Conservation (phyloP, 2,113 vertebrate species). For the Acrocephalus arundinaceus region DNA sequence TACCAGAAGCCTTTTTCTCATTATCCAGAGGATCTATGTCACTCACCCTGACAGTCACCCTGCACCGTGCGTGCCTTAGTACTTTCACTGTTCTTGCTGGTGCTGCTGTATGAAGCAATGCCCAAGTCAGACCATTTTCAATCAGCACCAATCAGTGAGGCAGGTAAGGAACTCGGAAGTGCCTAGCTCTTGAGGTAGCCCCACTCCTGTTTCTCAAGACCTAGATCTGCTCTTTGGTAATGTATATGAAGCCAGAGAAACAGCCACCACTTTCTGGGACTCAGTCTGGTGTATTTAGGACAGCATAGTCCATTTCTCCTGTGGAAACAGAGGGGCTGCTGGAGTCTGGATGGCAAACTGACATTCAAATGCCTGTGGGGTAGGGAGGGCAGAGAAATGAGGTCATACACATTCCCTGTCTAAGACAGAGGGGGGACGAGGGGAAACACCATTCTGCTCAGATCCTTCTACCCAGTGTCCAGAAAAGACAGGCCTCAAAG, state of each 20-base stretch:
- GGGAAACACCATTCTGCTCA: not conserved
- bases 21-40: not conserved
- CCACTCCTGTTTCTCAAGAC: not conserved
- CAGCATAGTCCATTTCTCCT: not conserved
- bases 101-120: not conserved
- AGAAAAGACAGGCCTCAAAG: not conserved
- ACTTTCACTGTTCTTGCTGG: not conserved
- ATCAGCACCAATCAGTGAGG: not conserved
- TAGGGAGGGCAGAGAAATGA: not conserved
- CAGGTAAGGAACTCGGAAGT: not conserved
- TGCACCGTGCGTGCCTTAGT: not conserved
- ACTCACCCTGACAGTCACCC: not conserved
- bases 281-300: not conserved
- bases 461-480: not conserved
- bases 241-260: not conserved
- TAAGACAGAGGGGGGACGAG: not conserved
- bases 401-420: not conserved
- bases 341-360: not conserved
- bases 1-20: not conserved
- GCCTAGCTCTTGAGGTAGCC: not conserved
- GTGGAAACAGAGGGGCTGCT: not conserved
- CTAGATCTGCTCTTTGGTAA: not conserved
- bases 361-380: not conserved
- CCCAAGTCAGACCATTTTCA: fast-evolving
- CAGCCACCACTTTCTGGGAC: not conserved